Percentiles rank a stretch among this genome's conserved stretches.
Conservation (phyloP, 2,888 invertebrate genomes). For the Ptilodon capucinus region DNA sequence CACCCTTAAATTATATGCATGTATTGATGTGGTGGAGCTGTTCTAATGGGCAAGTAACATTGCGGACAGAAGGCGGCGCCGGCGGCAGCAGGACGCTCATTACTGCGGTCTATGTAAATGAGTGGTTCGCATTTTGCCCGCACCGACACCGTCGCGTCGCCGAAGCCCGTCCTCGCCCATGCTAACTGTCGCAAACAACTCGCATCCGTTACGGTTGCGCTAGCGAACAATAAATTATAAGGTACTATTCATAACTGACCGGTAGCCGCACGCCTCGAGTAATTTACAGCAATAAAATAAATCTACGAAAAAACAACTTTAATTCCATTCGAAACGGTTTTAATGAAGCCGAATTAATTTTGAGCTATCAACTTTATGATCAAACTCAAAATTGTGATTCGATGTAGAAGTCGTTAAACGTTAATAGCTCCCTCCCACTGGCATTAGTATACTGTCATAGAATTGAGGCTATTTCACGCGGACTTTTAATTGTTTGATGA, state of each 20-base stretch:
- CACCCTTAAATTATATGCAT: not conserved
- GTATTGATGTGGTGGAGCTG: slow-evolving; percentile 25
- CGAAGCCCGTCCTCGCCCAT: slow-evolving; percentile 68
- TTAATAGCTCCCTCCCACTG: slow-evolving; percentile 50
- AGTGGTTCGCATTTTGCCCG: slow-evolving; percentile 71
- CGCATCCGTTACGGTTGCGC: slow-evolving; percentile 72
- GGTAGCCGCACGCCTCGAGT: slow-evolving; percentile 41
- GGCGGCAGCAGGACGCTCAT: slow-evolving; percentile 50
- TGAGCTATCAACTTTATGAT: slow-evolving; percentile 43
- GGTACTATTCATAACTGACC: slow-evolving; percentile 66
- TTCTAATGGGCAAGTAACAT: slow-evolving; percentile 36
- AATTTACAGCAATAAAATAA: slow-evolving; percentile 55
- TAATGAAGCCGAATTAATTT: slow-evolving; percentile 36
- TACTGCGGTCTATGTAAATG: slow-evolving; percentile 78
- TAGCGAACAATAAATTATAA: slow-evolving; percentile 76
- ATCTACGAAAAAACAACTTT: slow-evolving; percentile 42
- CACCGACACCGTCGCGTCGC: slow-evolving; percentile 62
- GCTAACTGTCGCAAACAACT: slow-evolving; percentile 77
- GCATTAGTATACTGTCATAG: slow-evolving; percentile 55
- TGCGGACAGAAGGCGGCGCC: slow-evolving; percentile 29
- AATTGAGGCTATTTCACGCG: slow-evolving; percentile 53
- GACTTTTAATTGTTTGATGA: slow-evolving; percentile 63
- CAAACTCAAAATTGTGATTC: slow-evolving; percentile 45
- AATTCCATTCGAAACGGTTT: slow-evolving; percentile 33
- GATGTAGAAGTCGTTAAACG: slow-evolving; percentile 53